Evolutionary conservation across 2,113 vertebrate species (phyloP).

Genomic region (Parus major): DNA sequence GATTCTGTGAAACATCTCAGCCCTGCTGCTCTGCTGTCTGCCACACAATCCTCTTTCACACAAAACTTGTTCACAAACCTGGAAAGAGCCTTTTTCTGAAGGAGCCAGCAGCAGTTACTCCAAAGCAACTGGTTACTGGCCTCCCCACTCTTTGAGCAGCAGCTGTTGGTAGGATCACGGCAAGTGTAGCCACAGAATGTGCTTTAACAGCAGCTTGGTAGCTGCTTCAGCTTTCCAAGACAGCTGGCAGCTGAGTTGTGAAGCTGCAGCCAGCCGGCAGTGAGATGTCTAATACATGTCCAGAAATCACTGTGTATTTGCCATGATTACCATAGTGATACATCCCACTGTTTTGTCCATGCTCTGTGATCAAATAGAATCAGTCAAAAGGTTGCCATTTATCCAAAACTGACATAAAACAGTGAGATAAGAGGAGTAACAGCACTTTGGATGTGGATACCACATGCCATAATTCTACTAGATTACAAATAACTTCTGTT

Average conservation of each 20-base stretch:
- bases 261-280: background rate
- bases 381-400: constrained; percentile 11
- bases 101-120: background rate
- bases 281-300: background rate
- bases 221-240: background rate
- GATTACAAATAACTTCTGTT: background rate
- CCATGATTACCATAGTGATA: background rate
- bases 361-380: background rate
- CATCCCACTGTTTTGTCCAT: background rate
- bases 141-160: background rate
- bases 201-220: background rate
- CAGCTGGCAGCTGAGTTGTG: background rate
- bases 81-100: background rate
- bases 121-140: background rate
- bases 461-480: background rate
- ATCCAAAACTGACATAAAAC: constrained; percentile 11
- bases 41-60: background rate
- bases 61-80: background rate
- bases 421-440: background rate
- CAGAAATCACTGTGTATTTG: constrained; percentile 10
- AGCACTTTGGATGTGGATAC: background rate
- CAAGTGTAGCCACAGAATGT: background rate
- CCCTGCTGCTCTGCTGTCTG: background rate
- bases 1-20: background rate
- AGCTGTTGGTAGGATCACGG: background rate